Evolutionary conservation across 2,888 invertebrate species (phyloP).

Genomic region (Minunthozetes semirufus): DNA sequence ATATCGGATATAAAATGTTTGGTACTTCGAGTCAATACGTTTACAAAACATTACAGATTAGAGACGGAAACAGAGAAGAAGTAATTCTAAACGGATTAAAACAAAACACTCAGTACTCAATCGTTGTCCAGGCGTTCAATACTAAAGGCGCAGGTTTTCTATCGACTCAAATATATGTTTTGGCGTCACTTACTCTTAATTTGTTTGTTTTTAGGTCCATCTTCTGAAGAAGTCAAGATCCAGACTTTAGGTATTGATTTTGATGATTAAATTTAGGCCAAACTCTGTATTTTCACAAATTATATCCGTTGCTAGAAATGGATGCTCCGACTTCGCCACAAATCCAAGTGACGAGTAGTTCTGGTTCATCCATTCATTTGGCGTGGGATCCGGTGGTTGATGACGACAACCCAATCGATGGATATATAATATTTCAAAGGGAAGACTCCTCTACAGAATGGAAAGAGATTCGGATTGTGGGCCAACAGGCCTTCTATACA

Average conservation of each 20-base stretch:
- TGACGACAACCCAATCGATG: slow-evolving; percentile 32
- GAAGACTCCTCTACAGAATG: slow-evolving; percentile 39
- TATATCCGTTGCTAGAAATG: neutral
- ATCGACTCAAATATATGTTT: neutral
- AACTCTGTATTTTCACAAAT: slow-evolving; percentile 9
- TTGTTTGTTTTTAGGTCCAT: slow-evolving; percentile 19
- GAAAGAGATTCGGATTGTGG: slow-evolving; percentile 42
- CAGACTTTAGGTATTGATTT: slow-evolving; percentile 34
- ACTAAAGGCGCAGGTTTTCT: slow-evolving; percentile 47
- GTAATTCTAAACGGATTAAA: slow-evolving; percentile 40
- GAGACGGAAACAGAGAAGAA: slow-evolving; percentile 39
- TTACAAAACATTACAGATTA: slow-evolving; percentile 45
- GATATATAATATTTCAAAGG: slow-evolving; percentile 40
- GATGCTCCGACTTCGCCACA: slow-evolving; percentile 42
- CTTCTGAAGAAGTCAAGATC: slow-evolving; percentile 32
- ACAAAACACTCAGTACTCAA: slow-evolving; percentile 46
- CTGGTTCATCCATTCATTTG: slow-evolving; percentile 40
- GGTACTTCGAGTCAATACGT: slow-evolving; percentile 44
- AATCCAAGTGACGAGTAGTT: slow-evolving; percentile 39
- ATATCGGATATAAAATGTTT: slow-evolving; percentile 48
- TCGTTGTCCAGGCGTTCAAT: slow-evolving; percentile 50
- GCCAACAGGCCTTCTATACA: slow-evolving; percentile 42
- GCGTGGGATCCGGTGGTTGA: slow-evolving; percentile 40
- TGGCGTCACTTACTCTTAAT: neutral
- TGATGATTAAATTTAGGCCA: neutral